Base-by-base conservation (phyloP, 2,888 invertebrate genomes). In the Xiphydria camelus region DNA sequence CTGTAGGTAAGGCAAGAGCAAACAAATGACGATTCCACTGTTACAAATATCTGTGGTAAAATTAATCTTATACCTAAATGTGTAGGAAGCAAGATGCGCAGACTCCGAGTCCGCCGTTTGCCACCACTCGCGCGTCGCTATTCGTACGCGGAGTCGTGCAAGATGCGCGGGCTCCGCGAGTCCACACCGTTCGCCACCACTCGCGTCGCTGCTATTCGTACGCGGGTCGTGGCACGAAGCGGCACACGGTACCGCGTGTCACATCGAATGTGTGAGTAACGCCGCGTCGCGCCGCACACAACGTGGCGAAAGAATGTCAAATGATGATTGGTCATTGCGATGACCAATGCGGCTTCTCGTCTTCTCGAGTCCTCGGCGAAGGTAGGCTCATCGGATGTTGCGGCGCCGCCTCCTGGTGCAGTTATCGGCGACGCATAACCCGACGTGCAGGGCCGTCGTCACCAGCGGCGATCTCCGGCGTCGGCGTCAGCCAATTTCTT, bases 291-390 rank as follows among this genome's bases (percentile, higher is more conserved):
- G 12, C n/a, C n/a, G n/a, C n/a, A n/a, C n/a, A 7, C 50, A 41
- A 48, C 49, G 57, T 59, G 58, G 65, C 63, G 62, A 68, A 72
- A 70, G 71, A 72, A 69, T 70, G 68, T 71, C 68, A 72, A 72
- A 71, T 70, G 71, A 73, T 68, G 73, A 73, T 73, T 73, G 72
- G 72, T 69, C 70, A 70, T 70, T 64, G 69, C 65, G 55, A 59
- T 63, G 70, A 67, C 72, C 72, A 72, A 72, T 72, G 63, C n/a
- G n/a, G 58, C 59, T 68, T 63, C 62, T 58, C 61, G 56, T 51
- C 63, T 60, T 51, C 50, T 49, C 55, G 55, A 51, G 55, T 14
- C 22, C 32, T 18, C 42, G 55, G 64, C 26, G 26, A 57, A 64
- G 64, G 64, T 59, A 57, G 62, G 59, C 52, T 55, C 54, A 31